A percentile compares a stretch with the other conserved stretches of the same genome.
Evolutionary conservation across 30 jellyfish, hydroid and myxozoan genomes (phyloP).

Genomic region (Haliclystus octoradiatus): DNA sequence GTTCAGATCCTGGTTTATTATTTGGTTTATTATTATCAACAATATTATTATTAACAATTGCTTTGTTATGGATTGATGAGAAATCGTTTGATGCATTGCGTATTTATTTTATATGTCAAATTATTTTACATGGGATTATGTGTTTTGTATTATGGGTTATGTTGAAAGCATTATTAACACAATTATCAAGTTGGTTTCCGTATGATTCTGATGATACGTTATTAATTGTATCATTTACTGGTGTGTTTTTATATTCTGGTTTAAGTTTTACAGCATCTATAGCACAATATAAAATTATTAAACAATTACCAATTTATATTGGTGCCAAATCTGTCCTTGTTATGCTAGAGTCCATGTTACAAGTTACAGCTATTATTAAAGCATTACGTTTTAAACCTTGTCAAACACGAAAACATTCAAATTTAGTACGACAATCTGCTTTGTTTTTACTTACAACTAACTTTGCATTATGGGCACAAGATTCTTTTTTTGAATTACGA

Average conservation of each 20-base stretch:
- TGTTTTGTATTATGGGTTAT: constrained; percentile 70
- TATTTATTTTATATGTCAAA: constrained; percentile 64
- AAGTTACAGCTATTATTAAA: constrained; percentile 79
- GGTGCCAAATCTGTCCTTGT: constrained; percentile 67
- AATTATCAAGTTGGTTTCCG: constrained; percentile 69
- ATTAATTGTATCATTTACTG: constrained; percentile 75
- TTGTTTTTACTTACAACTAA: constrained; percentile 71
- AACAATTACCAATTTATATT: constrained; percentile 27
- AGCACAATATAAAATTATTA: constrained; percentile 49
- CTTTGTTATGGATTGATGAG: constrained; percentile 64
- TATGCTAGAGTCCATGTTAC: constrained; percentile 73
- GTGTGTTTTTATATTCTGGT: constrained; percentile 85
- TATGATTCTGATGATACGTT: constrained; percentile 83
- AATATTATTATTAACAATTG: constrained; percentile 61
- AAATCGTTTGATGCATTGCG: constrained; percentile 70
- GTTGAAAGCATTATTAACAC: constrained; percentile 65
- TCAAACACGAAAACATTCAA: constrained; percentile 36
- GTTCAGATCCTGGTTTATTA: constrained; percentile 89
- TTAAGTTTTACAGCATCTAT: constrained; percentile 82
- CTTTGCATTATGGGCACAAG: constrained; percentile 92
- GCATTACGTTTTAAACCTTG: constrained; percentile 73
- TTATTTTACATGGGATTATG: constrained; percentile 69
- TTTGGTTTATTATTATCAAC: constrained; percentile 77
- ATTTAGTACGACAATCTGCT: constrained; percentile 68
- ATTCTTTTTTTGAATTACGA: constrained; percentile 81